Base-by-base conservation (phyloP, 2,113 vertebrate species). In the Gambusia holbrooki region DNA sequence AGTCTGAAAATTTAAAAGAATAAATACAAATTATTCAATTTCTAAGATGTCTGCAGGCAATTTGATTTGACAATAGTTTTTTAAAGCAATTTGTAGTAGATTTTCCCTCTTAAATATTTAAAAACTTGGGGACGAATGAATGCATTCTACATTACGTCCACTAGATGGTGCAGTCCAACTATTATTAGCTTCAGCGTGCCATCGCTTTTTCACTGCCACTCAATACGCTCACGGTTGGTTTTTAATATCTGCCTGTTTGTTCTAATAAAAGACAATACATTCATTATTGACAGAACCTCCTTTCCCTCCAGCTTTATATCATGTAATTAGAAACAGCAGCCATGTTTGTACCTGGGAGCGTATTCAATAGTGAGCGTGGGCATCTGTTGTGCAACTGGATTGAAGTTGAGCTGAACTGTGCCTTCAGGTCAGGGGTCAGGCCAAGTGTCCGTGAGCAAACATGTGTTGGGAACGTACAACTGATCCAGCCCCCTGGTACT, bases 381-480 rank as follows among this genome's bases (percentile, higher is more conserved):
- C n/a, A 30, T 30, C 7, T 30, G 32, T 58, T 33, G 35, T 45
- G 60, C 7, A 14, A 37, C 22, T 35, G 33, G 37, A 51, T 74
- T 48, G 62, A 60, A 35, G 9, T 69, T 27, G 27, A 5, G 29
- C 30, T 65, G 3, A 71, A 9, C 4, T 25, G 17, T 40, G 48
- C 3, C 13, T 66, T 9, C 32, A 40, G 61, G 35, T 60, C 33
- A 45, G 35, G 69, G 35, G 74, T 84, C 79, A 84, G 51, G 22
- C 25, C 33, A 19, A 75, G 42, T 40, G 29, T 74, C 62, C 40
- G 60, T 63, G 64, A 28, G 64, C 5, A 0, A 40, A 66, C 45
- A n/a, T 58, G 66, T 77, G 80, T 51, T 73, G 69, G 74, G 19
- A 37, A 81, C 51, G 66, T 77, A 72, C 78, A 69, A 88, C 81